phyloP scores from a whole-genome alignment of 2,113 vertebrate species.

The Gopherus evgoodei region DNA sequence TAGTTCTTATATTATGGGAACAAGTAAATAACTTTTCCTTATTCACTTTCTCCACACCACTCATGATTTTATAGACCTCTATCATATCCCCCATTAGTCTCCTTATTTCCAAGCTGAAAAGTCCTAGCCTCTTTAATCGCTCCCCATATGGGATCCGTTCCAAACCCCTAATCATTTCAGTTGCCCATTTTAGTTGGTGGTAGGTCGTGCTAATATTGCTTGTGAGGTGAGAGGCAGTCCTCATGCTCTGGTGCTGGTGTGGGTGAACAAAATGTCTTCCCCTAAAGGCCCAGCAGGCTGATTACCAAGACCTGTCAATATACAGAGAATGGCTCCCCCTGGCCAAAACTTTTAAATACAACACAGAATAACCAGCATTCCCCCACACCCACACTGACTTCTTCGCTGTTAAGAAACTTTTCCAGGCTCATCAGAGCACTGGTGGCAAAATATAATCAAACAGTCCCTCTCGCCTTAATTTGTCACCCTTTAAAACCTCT shows the following conservation, averaged over 20 bases:
- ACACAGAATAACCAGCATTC: fast-evolving
- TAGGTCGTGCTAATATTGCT: not conserved
- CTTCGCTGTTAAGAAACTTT: not conserved
- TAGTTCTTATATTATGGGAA: too few species aligned
- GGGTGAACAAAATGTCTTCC: not conserved
- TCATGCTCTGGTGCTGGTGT: not conserved
- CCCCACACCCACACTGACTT: not conserved
- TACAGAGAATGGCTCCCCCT: not conserved
- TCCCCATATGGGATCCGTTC: too few species aligned
- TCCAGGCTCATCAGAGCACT: not conserved
- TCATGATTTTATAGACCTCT: too few species aligned
- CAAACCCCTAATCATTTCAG: too few species aligned
- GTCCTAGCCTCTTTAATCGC: too few species aligned
- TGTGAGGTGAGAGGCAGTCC: not conserved
- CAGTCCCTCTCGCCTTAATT: conserved; percentile 15
- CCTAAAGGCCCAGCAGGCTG: not conserved
- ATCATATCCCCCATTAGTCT: too few species aligned
- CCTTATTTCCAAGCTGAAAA: too few species aligned
- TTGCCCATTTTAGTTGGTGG: too few species aligned
- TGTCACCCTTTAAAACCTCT: conserved; percentile 64
- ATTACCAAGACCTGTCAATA: not conserved
- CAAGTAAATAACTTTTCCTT: too few species aligned
- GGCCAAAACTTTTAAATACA: not conserved
- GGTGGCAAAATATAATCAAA: not conserved
- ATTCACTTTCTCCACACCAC: too few species aligned